A percentile compares a stretch with the other conserved stretches of the same genome.
Evolutionary conservation across 2,113 vertebrate species (phyloP).

Genomic region (Syngnathus scovelli): DNA sequence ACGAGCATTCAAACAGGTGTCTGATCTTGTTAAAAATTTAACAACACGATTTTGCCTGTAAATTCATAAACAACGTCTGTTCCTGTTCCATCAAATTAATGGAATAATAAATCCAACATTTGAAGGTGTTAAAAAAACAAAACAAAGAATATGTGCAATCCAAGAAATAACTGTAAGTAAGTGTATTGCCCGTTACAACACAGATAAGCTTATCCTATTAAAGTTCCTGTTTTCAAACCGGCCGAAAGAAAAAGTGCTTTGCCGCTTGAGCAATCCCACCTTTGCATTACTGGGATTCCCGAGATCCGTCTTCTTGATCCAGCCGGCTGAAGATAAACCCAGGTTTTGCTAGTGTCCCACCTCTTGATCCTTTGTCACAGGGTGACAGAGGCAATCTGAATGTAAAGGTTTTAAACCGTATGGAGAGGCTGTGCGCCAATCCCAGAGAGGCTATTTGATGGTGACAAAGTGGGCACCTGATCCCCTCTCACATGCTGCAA

Average conservation of each 20-base stretch:
- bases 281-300: conserved; percentile 28
- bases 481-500: conserved; percentile 52
- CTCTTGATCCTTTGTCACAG: conserved; percentile 64
- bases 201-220: conserved; percentile 21
- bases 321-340: conserved; percentile 50
- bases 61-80: neutral
- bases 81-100: conserved; percentile 9
- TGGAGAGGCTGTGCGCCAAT: conserved; percentile 39
- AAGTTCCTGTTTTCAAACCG: conserved; percentile 4
- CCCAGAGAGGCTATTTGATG: conserved; percentile 37
- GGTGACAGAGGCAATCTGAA: conserved; percentile 50
- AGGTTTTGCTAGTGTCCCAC: conserved; percentile 38
- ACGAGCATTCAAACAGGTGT: conserved; percentile 31
- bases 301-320: conserved; percentile 34
- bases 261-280: conserved; percentile 42
- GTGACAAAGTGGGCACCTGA: conserved; percentile 59
- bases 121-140: neutral
- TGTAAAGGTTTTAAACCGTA: conserved; percentile 48
- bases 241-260: conserved; percentile 32
- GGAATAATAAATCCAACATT: neutral
- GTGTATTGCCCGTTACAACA: neutral
- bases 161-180: conserved; percentile 12
- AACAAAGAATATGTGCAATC: neutral
- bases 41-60: conserved; percentile 11
- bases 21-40: conserved; percentile 21